A percentile compares a stretch with the other conserved stretches of the same genome.
These are phyloP conservation scores for Alcis repandata DNA, from an alignment of 2,888 invertebrate genomes.

Conservation along the genomic window DNA sequence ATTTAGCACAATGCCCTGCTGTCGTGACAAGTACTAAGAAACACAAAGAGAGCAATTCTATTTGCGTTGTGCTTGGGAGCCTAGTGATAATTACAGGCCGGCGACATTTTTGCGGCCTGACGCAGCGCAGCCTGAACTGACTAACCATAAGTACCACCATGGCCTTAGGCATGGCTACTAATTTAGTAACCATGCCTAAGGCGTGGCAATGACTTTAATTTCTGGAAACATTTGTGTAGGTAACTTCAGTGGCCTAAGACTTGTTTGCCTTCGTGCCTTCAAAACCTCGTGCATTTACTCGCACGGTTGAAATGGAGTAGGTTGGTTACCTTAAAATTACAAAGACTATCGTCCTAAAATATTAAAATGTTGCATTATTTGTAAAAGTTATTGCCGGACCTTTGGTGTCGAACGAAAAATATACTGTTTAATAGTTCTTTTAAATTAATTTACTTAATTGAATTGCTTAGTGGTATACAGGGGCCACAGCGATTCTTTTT, in stretches of 20 bases:
- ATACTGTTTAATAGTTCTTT: too few relatives aligned
- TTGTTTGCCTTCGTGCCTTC: neutral
- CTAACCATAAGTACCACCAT: neutral
- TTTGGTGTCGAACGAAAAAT: too few relatives aligned
- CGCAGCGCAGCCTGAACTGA: slow-evolving; percentile 6
- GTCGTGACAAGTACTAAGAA: slow-evolving; percentile 57
- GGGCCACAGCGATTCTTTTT: too few relatives aligned
- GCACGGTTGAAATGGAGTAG: too few relatives aligned
- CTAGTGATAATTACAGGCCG: slow-evolving; percentile 70
- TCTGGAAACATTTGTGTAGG: slow-evolving; percentile 1
- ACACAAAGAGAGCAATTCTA: slow-evolving; percentile 66
- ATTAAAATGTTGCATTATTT: too few relatives aligned
- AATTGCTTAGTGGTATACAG: too few relatives aligned
- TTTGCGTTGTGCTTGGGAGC: slow-evolving; percentile 64
- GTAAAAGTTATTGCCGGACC: too few relatives aligned
- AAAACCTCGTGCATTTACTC: too few relatives aligned
- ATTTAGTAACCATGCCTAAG: slow-evolving; percentile 3
- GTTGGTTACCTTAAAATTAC: too few relatives aligned
- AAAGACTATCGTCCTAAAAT: too few relatives aligned
- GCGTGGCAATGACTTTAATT: slow-evolving; percentile 2
- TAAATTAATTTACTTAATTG: too few relatives aligned
- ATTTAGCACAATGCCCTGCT: slow-evolving; percentile 61
- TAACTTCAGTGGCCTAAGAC: neutral
- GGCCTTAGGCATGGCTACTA: neutral
- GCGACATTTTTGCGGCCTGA: slow-evolving; percentile 66